Conservation (phyloP, 1,140 invertebrate genomes). For the Zaprionus camerounensis region DNA sequence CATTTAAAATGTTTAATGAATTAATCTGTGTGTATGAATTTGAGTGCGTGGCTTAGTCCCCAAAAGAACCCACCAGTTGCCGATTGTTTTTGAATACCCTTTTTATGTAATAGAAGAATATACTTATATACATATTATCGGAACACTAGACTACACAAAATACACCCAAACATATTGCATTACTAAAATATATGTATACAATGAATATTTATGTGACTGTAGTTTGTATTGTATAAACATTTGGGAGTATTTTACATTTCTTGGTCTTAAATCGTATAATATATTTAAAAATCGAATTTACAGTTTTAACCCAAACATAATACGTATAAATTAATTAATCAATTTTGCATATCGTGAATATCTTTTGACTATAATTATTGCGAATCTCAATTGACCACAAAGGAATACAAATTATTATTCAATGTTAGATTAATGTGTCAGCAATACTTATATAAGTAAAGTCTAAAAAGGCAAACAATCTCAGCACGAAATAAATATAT, state of each 20-base stretch:
- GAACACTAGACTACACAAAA: conserved; percentile 37
- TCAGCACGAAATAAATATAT: conserved; percentile 37
- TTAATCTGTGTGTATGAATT: conserved; percentile 19
- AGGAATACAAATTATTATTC: conserved; percentile 25
- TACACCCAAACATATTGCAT: conserved; percentile 19
- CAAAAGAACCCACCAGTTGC: conserved; percentile 49
- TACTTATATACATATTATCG: conserved; percentile 24
- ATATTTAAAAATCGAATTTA: conserved; percentile 62
- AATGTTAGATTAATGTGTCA: conserved; percentile 34
- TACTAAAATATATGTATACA: conserved; percentile 29
- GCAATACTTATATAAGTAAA: conserved; percentile 23
- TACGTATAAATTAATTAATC: conserved; percentile 25
- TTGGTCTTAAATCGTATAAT: conserved; percentile 27
- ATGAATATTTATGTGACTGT: conserved; percentile 35
- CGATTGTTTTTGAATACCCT: conserved; percentile 34
- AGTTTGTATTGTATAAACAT: conserved; percentile 38
- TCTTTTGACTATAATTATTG: conserved; percentile 43
- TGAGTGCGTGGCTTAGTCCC: conserved; percentile 30
- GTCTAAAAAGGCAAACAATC: conserved; percentile 20
- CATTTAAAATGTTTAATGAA: conserved; percentile 35
- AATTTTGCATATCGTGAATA: conserved; percentile 30
- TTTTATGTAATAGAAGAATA: conserved; percentile 24
- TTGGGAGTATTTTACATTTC: conserved; percentile 45
- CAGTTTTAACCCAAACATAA: conserved; percentile 41
- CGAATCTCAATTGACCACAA: conserved; percentile 20